Evolutionary conservation across 2,797 vertebrate species (phyloP).

Genomic region (Hypotaenidia philippensis): DNA sequence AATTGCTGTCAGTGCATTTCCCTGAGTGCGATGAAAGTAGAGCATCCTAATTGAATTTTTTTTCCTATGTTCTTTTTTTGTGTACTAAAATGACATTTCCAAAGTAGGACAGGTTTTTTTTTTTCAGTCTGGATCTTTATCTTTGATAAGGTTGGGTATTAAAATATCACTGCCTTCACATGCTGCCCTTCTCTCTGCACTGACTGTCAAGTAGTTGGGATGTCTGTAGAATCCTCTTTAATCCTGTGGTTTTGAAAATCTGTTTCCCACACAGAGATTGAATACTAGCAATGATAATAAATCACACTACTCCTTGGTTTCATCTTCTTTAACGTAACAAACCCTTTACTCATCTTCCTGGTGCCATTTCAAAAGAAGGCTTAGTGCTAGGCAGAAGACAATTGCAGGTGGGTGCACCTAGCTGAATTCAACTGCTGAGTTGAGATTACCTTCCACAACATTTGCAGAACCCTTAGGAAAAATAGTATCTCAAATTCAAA

Average conservation of each 20-base stretch:
- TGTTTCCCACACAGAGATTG: not conserved
- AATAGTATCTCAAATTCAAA: not conserved
- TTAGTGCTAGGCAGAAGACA: not conserved
- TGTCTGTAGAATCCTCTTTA: not conserved
- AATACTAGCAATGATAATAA: not conserved
- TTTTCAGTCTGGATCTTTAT: not conserved
- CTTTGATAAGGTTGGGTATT: not conserved
- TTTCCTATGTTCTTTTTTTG: not conserved
- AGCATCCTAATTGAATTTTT: not conserved
- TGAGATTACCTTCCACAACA: not conserved
- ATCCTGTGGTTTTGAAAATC: not conserved
- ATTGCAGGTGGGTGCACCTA: not conserved
- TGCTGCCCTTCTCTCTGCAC: not conserved
- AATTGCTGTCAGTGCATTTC: not conserved
- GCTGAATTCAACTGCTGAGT: not conserved
- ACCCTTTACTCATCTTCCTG: not conserved
- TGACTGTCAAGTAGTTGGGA: not conserved
- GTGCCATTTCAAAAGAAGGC: not conserved
- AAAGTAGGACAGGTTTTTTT: not conserved
- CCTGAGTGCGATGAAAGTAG: not conserved
- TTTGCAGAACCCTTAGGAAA: not conserved
- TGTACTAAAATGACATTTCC: not conserved
- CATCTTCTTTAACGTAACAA: not conserved
- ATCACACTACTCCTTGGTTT: not conserved
- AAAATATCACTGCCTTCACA: not conserved